These are phyloP conservation scores for Notechis scutatus DNA, from an alignment of 2,113 vertebrate species.

Conservation along the genomic window DNA sequence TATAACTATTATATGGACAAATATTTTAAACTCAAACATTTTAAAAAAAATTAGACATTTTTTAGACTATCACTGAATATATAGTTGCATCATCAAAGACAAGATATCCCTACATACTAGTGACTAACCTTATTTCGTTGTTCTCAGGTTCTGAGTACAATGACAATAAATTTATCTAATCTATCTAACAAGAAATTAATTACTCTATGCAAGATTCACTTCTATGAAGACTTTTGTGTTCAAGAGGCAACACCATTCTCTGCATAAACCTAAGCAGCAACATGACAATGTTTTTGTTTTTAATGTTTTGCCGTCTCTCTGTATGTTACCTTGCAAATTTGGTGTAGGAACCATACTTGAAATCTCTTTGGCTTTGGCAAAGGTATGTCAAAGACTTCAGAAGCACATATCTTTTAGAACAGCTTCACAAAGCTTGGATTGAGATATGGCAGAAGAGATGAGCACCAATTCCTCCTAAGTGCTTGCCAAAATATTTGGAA, in stretches of 20 bases:
- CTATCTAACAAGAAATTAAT: not conserved
- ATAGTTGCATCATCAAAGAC: not conserved
- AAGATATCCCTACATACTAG: not conserved
- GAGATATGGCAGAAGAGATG: not conserved
- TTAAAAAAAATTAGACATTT: not conserved
- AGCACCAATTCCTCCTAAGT: not conserved
- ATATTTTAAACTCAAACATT: not conserved
- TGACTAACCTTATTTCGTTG: too few species aligned
- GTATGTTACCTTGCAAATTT: not conserved
- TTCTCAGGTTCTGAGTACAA: too few species aligned
- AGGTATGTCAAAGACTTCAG: not conserved
- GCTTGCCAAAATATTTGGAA: not conserved
- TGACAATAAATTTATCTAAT: too few species aligned
- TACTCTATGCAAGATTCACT: not conserved
- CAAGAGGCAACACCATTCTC: not conserved
- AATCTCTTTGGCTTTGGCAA: not conserved
- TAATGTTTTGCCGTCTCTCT: not conserved
- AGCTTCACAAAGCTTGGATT: not conserved
- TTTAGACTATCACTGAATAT: not conserved
- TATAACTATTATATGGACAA: not conserved
- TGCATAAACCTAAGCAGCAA: not conserved
- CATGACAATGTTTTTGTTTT: not conserved
- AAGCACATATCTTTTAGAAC: not conserved
- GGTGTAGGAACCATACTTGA: not conserved
- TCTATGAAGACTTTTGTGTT: not conserved